Conservation (phyloP, 2,888 invertebrate genomes). For the Emmelina monodactyla region DNA sequence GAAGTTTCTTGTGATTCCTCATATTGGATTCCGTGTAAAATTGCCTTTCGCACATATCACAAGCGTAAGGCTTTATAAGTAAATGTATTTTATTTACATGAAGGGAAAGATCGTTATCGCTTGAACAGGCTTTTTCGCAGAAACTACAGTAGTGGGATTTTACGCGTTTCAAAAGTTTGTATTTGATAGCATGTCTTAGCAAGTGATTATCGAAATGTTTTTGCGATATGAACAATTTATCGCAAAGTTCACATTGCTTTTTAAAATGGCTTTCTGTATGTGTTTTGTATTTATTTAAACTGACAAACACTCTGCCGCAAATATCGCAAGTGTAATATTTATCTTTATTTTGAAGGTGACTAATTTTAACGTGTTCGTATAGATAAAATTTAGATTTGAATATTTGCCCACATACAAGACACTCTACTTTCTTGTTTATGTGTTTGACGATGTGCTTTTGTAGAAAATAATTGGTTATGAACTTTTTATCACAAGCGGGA, state of each 20-base stretch:
- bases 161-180: constrained; percentile 22
- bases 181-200: constrained; percentile 32
- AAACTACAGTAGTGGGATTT: constrained; percentile 39
- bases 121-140: constrained; percentile 41
- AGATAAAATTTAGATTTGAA: constrained; percentile 41
- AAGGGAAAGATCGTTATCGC: constrained; percentile 38
- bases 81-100: constrained; percentile 54
- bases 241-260: constrained; percentile 34
- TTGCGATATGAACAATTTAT: constrained; percentile 33
- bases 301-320: constrained; percentile 32
- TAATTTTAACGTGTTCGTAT: constrained; percentile 41
- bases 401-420: constrained; percentile 24
- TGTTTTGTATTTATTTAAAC: constrained; percentile 21
- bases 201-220: constrained; percentile 31
- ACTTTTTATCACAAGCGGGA: constrained; percentile 41
- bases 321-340: constrained; percentile 25
- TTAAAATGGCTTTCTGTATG: constrained; percentile 30
- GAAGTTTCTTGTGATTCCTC: constrained; percentile 38
- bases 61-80: constrained; percentile 47
- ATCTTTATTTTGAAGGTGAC: constrained; percentile 25
- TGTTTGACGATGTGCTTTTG: constrained; percentile 41
- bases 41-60: constrained; percentile 52
- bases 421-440: constrained; percentile 23
- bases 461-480: constrained; percentile 46
- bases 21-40: constrained; percentile 45